Conservation (phyloP, 2,888 invertebrate genomes). For the Apotomis capreana region DNA sequence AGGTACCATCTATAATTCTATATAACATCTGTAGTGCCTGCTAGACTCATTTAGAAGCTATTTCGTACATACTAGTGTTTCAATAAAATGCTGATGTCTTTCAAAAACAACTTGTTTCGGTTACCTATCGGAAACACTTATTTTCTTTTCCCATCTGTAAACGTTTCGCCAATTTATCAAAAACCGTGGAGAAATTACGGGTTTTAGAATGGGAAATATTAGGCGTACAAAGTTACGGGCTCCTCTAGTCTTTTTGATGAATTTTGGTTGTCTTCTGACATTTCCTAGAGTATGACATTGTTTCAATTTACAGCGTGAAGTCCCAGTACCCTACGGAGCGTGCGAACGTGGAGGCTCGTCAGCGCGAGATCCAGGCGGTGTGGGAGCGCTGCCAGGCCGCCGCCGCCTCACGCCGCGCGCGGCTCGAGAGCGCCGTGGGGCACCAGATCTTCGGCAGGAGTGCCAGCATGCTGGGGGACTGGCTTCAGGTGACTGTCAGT, state of each 20-base stretch:
- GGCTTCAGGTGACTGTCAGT: constrained; percentile 84
- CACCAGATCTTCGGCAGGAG: constrained; percentile 96
- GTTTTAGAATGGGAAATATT: no score
- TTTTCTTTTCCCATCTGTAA: no score
- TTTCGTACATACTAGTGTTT: no score
- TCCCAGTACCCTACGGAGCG: constrained; percentile 96
- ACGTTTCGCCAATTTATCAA: no score
- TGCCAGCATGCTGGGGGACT: constrained; percentile 90
- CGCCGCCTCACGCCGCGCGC: constrained; percentile 91
- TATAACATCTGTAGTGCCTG: background rate
- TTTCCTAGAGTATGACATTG: no score
- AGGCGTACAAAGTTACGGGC: no score
- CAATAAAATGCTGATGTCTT: no score
- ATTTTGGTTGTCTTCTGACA: no score
- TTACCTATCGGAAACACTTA: no score
- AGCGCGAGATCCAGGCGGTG: constrained; percentile 92
- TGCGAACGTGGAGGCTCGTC: constrained; percentile 91
- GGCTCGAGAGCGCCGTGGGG: constrained; percentile 97
- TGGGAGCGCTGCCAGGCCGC: constrained; percentile 95
- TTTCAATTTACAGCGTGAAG: constrained; percentile 86
- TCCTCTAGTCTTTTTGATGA: no score
- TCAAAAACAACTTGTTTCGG: no score
- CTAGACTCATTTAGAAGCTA: constrained; percentile 32
- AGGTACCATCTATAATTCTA: constrained; percentile 13
- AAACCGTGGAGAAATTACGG: no score